A percentile compares a stretch with the other conserved stretches of the same genome.
phyloP scores from a whole-genome alignment of 92 coral and sea anemone genomes.

The Bergia puertoricense region DNA sequence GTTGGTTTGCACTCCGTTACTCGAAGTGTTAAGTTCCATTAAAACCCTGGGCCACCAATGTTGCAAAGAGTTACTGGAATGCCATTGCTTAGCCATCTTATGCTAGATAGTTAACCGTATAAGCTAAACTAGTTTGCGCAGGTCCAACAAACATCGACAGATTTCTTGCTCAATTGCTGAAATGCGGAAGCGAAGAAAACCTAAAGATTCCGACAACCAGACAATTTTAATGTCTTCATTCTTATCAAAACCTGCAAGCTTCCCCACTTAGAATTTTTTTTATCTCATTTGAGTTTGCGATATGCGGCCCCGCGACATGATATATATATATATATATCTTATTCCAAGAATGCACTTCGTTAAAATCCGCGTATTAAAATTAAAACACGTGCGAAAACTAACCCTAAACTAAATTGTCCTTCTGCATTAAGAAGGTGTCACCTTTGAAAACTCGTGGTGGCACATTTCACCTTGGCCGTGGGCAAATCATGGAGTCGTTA shows the following conservation, averaged over 20 bases:
- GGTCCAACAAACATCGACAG: not conserved
- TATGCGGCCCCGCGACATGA: not conserved
- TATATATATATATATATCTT: not conserved
- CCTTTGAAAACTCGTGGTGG: not conserved
- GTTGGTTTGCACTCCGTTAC: not conserved
- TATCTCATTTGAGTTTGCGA: constrained; percentile 11
- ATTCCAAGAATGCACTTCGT: constrained; percentile 19
- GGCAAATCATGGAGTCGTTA: not conserved
- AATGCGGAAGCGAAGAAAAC: not conserved
- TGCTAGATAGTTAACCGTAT: not conserved
- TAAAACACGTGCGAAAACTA: not conserved
- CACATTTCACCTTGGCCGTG: not conserved
- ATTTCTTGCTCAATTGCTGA: not conserved
- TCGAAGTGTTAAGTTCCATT: not conserved
- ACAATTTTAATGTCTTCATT: not conserved
- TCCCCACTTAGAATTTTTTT: not conserved
- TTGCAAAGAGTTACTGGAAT: not conserved
- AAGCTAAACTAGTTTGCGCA: not conserved
- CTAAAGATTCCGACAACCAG: not conserved
- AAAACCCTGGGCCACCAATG: not conserved
- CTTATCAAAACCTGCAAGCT: not conserved
- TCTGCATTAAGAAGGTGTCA: constrained; percentile 3
- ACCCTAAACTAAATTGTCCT: not conserved
- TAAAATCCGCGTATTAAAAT: not conserved
- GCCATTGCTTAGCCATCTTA: not conserved